Base-by-base conservation (phyloP, 2,113 vertebrate species). In the Triplophysa tibetana region DNA sequence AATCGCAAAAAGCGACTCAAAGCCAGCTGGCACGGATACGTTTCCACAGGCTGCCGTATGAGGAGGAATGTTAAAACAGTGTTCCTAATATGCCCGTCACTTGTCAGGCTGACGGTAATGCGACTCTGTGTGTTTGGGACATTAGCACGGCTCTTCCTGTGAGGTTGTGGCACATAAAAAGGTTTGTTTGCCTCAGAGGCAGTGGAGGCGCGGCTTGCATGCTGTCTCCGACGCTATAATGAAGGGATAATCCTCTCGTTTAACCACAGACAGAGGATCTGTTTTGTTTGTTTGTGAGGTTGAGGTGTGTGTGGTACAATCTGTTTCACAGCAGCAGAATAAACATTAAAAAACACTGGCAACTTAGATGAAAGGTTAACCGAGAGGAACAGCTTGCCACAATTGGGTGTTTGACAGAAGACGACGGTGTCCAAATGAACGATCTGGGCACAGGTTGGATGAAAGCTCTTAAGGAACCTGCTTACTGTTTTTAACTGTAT, bases 171-270 rank as follows among this genome's bases (percentile, higher is more conserved):
- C 12, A 70, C 45, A 70, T 60, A 79, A 79, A 78, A 48, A 70
- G 17, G 61, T 54, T 60, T 63, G 56, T 29, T 79, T 64, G 54
- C 41, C 77, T 79, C 24, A 41, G 56, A 79, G 66, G 58, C 68
- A 41, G 58, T 43, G 9, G 11, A 38, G 45, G 45, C 33, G 58
- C 60, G 26, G 48, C 43, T 62, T 70, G 54, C 17, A 9, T 85
- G 85, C 87, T 87, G 85, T 87, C 85, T 89, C 85, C 81, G 79
- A 82, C 74, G n/a, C 62, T 64, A 70, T 86, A 90, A 90, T 88
- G 84, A 86, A 85, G 88, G 85, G 86, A 48, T 89, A 90, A 90
- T 90, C 88, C 85, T 38, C 75, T 86, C 86, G 81, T 88, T 89
- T 84, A 86, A 82, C 83, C 17, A 67, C 70, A 87, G 83, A 88